Conservation (phyloP, 2,888 invertebrate genomes). For the Plagiodera versicolora region DNA sequence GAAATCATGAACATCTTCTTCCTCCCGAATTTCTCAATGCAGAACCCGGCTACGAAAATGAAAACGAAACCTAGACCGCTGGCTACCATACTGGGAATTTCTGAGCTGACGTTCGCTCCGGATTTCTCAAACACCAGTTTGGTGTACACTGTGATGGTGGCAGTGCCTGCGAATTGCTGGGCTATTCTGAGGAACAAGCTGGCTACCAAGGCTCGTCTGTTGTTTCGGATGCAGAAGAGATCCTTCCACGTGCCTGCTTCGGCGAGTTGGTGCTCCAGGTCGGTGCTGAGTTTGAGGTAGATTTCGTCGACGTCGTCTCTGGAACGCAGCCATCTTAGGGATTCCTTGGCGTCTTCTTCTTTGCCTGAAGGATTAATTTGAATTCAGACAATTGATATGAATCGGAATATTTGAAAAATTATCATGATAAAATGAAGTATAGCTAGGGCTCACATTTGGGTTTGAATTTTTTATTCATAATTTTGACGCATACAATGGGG, state of each 20-base stretch:
- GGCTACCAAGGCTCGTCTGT: slow-evolving; percentile 41
- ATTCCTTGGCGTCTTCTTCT: slow-evolving; percentile 35
- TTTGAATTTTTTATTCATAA: no score
- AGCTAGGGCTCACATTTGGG: no score
- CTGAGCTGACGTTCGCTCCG: slow-evolving; percentile 38
- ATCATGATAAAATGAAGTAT: no score
- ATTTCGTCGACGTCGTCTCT: slow-evolving; percentile 22
- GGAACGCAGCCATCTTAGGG: slow-evolving; percentile 37
- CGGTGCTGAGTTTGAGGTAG: slow-evolving; percentile 4
- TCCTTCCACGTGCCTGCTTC: slow-evolving; percentile 46
- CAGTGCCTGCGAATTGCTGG: slow-evolving; percentile 43
- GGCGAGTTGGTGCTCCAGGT: slow-evolving; percentile 15
- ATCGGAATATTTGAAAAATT: no score
- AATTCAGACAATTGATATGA: not conserved
- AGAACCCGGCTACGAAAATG: slow-evolving; percentile 16
- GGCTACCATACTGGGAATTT: slow-evolving; percentile 20
- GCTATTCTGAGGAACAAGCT: slow-evolving; percentile 40
- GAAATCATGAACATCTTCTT: slow-evolving; percentile 27
- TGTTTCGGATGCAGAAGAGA: slow-evolving; percentile 41
- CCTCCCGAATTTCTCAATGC: slow-evolving; percentile 26
- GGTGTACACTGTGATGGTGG: slow-evolving; percentile 6
- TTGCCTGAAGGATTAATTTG: slow-evolving; percentile 15
- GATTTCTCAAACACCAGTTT: slow-evolving; percentile 34
- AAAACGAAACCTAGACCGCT: slow-evolving; percentile 19
- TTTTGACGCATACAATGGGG: no score